Evolutionary conservation across 2,113 vertebrate species (phyloP).

Genomic region (Alexandromys fortis): DNA sequence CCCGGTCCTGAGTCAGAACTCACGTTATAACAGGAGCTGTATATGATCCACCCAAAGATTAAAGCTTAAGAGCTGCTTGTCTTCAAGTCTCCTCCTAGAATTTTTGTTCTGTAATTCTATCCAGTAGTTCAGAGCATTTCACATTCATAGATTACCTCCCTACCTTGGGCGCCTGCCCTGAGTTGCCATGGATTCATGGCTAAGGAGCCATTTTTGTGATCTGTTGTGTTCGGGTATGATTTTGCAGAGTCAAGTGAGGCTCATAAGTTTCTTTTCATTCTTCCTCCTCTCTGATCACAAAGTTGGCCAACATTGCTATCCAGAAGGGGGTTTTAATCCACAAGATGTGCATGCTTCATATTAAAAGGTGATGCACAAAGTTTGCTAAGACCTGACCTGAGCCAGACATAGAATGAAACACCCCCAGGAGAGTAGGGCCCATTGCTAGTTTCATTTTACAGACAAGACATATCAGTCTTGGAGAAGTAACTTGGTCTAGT

Average conservation of each 20-base stretch:
- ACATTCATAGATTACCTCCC: background rate
- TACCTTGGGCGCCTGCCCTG: background rate
- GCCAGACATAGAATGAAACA: background rate
- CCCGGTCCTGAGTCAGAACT: background rate
- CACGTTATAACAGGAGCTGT: background rate
- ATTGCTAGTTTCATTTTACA: background rate
- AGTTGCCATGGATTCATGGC: background rate
- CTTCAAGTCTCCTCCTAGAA: background rate
- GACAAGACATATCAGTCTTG: background rate
- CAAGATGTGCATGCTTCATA: background rate
- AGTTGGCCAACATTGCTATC: background rate
- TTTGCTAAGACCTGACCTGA: background rate
- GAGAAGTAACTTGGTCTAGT: background rate
- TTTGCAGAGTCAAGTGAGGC: background rate
- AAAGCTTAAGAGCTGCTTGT: background rate
- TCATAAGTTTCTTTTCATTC: background rate
- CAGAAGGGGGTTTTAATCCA: background rate
- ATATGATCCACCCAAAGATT: background rate
- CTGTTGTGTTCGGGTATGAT: background rate
- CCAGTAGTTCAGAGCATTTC: background rate
- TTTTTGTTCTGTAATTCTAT: background rate
- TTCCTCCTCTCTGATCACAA: background rate
- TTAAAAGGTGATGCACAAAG: background rate
- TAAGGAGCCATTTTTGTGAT: no score
- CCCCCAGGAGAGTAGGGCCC: background rate